Percentiles rank a stretch among this genome's conserved stretches.
Conservation (phyloP, 2,797 vertebrate genomes). For the Decapterus maruadsi region DNA sequence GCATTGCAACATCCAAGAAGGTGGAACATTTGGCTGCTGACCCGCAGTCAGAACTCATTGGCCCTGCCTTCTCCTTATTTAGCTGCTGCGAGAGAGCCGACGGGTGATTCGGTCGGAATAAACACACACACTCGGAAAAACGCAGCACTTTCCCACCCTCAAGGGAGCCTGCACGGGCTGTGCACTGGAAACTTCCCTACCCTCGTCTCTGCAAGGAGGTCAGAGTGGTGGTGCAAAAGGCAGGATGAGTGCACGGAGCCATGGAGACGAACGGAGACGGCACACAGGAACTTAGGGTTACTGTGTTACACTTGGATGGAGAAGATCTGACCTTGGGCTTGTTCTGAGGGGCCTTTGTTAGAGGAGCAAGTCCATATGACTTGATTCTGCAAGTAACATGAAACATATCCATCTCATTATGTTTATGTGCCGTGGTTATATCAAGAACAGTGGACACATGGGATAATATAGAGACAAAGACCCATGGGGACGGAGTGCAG, state of each 20-base stretch:
- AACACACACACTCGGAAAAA: conserved; percentile 65
- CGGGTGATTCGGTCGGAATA: conserved; percentile 74
- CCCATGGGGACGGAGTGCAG: not conserved
- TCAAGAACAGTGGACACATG: not conserved
- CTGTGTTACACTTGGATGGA: conserved; percentile 77
- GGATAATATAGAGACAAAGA: conserved; percentile 1
- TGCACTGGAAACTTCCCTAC: conserved; percentile 72
- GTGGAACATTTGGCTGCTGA: conserved; percentile 88
- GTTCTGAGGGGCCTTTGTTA: conserved; percentile 63
- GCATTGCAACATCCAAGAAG: conserved; percentile 86
- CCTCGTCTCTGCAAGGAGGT: conserved; percentile 75
- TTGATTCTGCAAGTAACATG: conserved; percentile 48
- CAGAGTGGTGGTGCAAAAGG: conserved; percentile 58
- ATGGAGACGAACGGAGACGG: conserved; percentile 39
- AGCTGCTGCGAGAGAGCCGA: conserved; percentile 77
- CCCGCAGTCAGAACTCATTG: conserved; percentile 84
- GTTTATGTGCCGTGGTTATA: not conserved
- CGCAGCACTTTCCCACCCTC: conserved; percentile 76
- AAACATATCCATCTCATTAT: conserved; percentile 34
- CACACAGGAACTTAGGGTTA: conserved; percentile 53
- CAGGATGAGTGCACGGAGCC: conserved; percentile 52
- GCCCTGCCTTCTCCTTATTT: conserved; percentile 78
- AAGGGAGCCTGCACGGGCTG: conserved; percentile 71
- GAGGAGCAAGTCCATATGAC: conserved; percentile 59
- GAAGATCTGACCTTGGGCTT: conserved; percentile 68